These are phyloP conservation scores for Mobula birostris DNA, from an alignment of 2,113 vertebrate genomes.

Conservation along the genomic window DNA sequence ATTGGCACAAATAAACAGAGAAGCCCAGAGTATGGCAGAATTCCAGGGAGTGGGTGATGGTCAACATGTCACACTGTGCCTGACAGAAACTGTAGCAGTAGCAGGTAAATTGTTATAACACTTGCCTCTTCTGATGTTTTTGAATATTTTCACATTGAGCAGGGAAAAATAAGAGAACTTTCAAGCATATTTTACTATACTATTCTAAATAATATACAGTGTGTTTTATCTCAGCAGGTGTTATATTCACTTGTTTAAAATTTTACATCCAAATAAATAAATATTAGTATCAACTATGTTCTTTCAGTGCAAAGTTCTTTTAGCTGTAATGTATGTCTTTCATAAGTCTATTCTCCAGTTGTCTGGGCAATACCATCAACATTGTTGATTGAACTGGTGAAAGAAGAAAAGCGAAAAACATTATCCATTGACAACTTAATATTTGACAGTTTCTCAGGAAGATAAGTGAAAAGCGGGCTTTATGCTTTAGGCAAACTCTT, in stretches of 20 bases:
- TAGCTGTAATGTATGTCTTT: not conserved
- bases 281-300: not conserved
- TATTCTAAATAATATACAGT: too few species aligned
- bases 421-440: not conserved
- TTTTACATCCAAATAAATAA: not conserved
- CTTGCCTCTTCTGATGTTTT: not conserved
- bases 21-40: conserved; percentile 92
- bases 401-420: not conserved
- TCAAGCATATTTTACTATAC: not conserved
- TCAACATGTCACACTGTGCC: conserved; percentile 88
- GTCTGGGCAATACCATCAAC: not conserved
- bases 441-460: not conserved
- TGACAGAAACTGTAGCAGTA: conserved; percentile 88
- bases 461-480: not conserved
- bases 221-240: not conserved
- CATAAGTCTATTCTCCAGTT: not conserved
- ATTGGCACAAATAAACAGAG: conserved; percentile 94
- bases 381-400: not conserved
- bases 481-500: not conserved
- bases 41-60: conserved; percentile 88
- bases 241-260: not conserved
- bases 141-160: not conserved
- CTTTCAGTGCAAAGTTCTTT: not conserved
- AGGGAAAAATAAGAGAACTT: not conserved
- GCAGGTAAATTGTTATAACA: conserved; percentile 62